Percentiles rank a stretch among this genome's conserved stretches.
phyloP scores from a whole-genome alignment of 92 coral and sea anemone genomes.

The Chrysogorgia sp. region DNA sequence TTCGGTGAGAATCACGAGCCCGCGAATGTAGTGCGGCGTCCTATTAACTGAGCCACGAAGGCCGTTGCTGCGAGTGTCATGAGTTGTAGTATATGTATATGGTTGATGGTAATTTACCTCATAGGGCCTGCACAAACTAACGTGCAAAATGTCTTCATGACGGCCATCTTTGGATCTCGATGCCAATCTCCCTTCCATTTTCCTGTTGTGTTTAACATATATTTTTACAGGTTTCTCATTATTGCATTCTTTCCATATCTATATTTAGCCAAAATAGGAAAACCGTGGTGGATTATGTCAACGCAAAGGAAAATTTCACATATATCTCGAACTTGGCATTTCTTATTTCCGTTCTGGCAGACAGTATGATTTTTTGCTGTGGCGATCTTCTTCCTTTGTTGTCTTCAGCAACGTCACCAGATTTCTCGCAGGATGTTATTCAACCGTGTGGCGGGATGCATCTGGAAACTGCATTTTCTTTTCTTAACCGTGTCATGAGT shows the following conservation, averaged over 20 bases:
- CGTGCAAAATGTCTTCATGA: no score
- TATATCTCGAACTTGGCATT: constrained; percentile 97
- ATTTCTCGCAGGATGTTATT: constrained; percentile 97
- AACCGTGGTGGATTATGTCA: constrained; percentile 97
- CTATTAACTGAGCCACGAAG: no score
- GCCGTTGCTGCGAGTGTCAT: no score
- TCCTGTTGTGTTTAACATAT: no score
- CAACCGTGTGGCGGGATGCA: constrained; percentile 99
- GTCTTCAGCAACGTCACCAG: constrained; percentile 98
- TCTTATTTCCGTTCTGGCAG: constrained; percentile 93
- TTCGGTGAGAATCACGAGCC: no score
- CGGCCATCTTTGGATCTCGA: no score
- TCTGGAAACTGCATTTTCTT: constrained; percentile 98
- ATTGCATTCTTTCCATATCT: neutral
- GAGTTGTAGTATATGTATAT: no score
- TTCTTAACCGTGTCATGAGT: constrained; percentile 92
- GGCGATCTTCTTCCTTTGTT: constrained; percentile 96
- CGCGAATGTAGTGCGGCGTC: no score
- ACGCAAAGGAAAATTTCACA: constrained; percentile 88
- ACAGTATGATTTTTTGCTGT: constrained; percentile 95
- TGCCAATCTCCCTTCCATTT: no score
- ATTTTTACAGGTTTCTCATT: neutral
- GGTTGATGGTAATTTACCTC: no score
- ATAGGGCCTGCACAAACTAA: no score
- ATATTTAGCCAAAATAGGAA: constrained; percentile 84